Percentiles rank a stretch among this genome's conserved stretches.
phyloP scores from a whole-genome alignment of 2,113 vertebrate species.

The Miniopterus natalensis region DNA sequence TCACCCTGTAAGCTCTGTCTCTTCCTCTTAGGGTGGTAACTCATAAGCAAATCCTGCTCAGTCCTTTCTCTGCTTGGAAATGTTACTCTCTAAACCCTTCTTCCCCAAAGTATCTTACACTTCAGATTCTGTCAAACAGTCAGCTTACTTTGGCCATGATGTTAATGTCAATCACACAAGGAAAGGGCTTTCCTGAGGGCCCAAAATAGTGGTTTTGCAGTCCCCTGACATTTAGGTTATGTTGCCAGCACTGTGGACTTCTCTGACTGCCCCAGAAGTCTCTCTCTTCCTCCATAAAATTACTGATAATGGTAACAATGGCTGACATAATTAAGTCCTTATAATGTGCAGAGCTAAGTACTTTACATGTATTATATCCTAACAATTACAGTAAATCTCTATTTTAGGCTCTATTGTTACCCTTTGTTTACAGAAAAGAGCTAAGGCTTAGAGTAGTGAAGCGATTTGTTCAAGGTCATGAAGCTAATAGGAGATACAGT shows the following conservation, averaged over 20 bases:
- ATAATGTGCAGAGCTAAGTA: background rate
- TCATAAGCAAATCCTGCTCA: background rate
- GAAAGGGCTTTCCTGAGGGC: background rate
- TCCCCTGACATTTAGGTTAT: constrained; percentile 19
- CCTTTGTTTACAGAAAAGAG: constrained; percentile 3
- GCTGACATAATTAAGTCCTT: constrained; percentile 32
- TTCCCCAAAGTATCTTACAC: background rate
- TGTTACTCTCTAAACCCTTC: background rate
- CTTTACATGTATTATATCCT: background rate
- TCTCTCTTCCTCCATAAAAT: background rate
- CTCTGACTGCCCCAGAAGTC: background rate
- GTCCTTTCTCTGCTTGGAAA: background rate
- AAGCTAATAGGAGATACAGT: background rate
- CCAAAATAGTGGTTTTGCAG: background rate
- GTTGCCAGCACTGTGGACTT: background rate
- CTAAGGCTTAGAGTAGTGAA: background rate
- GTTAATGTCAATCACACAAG: background rate
- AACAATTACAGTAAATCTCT: background rate
- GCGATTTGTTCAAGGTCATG: constrained; percentile 32
- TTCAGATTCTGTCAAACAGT: background rate
- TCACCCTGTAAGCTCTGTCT: background rate
- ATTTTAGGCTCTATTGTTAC: background rate
- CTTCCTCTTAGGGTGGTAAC: background rate
- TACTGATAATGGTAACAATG: background rate
- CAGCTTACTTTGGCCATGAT: background rate